Evolutionary conservation across 2,888 invertebrate genomes (phyloP).

Genomic region (Tachina grossa): DNA sequence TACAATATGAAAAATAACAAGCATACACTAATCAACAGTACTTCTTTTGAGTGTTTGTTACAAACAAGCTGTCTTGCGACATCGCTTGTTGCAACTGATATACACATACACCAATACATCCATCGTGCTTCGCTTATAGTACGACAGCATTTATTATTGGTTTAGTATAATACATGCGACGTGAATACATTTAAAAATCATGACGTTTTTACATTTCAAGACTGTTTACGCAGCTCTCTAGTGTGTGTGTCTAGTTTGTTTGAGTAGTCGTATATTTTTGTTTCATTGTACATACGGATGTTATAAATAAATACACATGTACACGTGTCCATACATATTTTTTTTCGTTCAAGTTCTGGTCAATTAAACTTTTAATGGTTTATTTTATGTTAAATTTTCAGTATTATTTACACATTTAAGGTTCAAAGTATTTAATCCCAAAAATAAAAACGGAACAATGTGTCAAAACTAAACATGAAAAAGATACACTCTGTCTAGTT

Average conservation of each 20-base stretch:
- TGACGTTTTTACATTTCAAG: no score
- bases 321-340: neutral
- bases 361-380: slow-evolving; percentile 71
- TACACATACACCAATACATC: no score
- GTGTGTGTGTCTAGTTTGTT: neutral
- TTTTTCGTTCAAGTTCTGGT: slow-evolving; percentile 54
- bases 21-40: no score
- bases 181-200: no score
- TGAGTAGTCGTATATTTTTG: neutral
- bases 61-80: no score
- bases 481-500: slow-evolving; percentile 7
- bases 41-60: no score
- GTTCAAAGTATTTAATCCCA: slow-evolving; percentile 61
- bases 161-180: no score
- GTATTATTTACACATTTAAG: slow-evolving; percentile 68
- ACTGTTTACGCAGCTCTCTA: no score
- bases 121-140: no score
- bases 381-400: slow-evolving; percentile 51
- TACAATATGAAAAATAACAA: no score
- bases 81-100: no score
- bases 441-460: neutral
- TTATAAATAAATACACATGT: neutral
- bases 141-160: no score
- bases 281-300: neutral
- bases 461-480: slow-evolving; percentile 21